Base-by-base conservation (phyloP, 37 sponge, comb jelly and placozoan species). In the Ianthella basta region DNA sequence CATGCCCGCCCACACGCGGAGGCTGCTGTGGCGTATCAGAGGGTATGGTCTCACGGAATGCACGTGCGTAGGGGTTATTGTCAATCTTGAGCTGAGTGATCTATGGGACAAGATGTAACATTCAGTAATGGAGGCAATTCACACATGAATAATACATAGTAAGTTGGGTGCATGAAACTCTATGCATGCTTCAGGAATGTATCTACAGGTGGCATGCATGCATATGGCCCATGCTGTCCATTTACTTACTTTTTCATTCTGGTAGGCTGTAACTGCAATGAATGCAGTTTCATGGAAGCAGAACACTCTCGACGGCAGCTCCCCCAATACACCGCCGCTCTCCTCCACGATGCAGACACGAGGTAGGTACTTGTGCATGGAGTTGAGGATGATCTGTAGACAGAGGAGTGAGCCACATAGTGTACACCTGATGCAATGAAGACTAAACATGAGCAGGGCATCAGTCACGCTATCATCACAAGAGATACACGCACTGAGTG, bases 181-280 rank as follows among this genome's bases (percentile, higher is more conserved):
- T n/a, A 61, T 12, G 5, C 64, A 29, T n/a, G 24, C 64, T 13
- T 10, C 29, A 57, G 59, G 59, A 57, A 57, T 20, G 15, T 57
- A 57, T 57, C 59, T 20, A 57, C 15, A 20, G 59, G 15, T 57
- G 18, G 15, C 10, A 27, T 61, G 24, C 5, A 61, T n/a, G 64
- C 4, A 61, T 61, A 10, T 29, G 29, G 2, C 10, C 64, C 64
- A 61, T 4, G 29, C 64, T n/a, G 29, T 4, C 5, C 29, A 72
- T 2, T 0, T 72, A 35, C 86, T 75, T 85, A 88, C 92, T 66
- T 77, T 29, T 15, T 72, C 85, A 57, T 89, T 94, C 50, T 94
- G 95, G 69, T 94, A 94, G 2, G 92, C 92, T 4, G 95, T 91
- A 20, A 94, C 95, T 54, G 95, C 95, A 50, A 94, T 86, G 72